Conservation (phyloP, 2,888 invertebrate genomes). For the Drosophila falleni region DNA sequence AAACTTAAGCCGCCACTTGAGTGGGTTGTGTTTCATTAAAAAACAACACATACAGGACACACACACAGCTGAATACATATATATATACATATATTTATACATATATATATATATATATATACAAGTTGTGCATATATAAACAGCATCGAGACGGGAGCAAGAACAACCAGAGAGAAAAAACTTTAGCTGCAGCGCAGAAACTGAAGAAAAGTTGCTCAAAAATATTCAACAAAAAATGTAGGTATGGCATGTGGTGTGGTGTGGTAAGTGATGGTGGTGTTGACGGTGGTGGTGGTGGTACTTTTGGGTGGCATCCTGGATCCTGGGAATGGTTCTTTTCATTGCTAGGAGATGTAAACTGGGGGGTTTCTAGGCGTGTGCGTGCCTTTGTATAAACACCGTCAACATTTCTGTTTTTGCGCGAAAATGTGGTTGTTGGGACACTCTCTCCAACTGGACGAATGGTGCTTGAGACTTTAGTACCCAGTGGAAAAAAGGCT, state of each 20-base stretch:
- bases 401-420: constrained; percentile 55
- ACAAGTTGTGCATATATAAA: constrained; percentile 39
- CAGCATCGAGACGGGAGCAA: constrained; percentile 30
- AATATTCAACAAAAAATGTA: constrained; percentile 68
- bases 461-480: neutral
- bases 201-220: constrained; percentile 71
- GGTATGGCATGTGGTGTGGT: constrained; percentile 59
- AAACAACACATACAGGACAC: constrained; percentile 43
- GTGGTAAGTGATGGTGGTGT: constrained; percentile 25
- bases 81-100: neutral
- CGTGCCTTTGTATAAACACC: constrained; percentile 51
- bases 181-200: constrained; percentile 51
- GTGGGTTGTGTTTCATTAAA: constrained; percentile 74
- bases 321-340: constrained; percentile 3
- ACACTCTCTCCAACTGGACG: constrained; percentile 25
- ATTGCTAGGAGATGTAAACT: constrained; percentile 10
- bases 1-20: constrained; percentile 75
- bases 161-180: constrained; percentile 51
- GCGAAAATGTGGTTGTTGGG: constrained; percentile 68
- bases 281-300: constrained; percentile 26
- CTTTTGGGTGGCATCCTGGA: neutral
- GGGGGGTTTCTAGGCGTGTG: constrained; percentile 42
- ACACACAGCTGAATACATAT: too few relatives aligned
- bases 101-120: constrained; percentile 11
- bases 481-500: neutral